Evolutionary conservation across 64 coral and sea anemone genomes (phyloP), one percentile per base, ranked within the genome.

Genomic region (Anthopleura sola): DNA sequence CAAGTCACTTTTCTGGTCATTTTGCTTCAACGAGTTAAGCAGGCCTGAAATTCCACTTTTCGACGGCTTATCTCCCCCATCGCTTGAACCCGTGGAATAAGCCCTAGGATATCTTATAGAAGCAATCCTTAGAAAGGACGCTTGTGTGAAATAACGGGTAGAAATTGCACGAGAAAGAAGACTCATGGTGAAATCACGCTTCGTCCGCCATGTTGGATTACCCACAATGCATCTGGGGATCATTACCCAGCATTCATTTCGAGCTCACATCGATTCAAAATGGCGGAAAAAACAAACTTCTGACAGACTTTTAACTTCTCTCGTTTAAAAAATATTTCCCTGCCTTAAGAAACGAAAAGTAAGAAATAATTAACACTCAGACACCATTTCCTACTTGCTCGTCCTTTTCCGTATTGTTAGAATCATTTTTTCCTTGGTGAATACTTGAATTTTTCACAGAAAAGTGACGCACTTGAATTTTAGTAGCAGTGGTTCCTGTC

Each of bases 191-290:
- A 32, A 71, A 0, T 48, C 44, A 48, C 39, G 36, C 18, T 83
- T 20, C 28, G 82, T 56, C 82, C 82, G 47, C 82, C 82, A 83
- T 83, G 2, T 56, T 83, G 82, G 82, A 83, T 58, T 56, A 56
- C 82, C 82, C 82, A 55, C 6, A 83, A 83, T 83, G 51, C 82
- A 48, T 60, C 46, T 11, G 32, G 3, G 13, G 50, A 58, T 34
- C 15, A 10, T 8, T 83, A 32, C 82, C 82, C 82, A 54, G 44
- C 49, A 55, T 60, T 7, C 82, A 10, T 6, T 49, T 37, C 46
- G 82, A 18, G 10, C 82, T 10, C 50, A 55, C 15, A 60, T 53
- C 18, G 37, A 79, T 79, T n/a, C 82, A 83, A 83, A 11, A 83
- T 83, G 82, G 82, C 44, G 82, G 50, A 34, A 50, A 83, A 83